Conservation (phyloP, 2,888 invertebrate species). For the Drosophila antonietae region DNA sequence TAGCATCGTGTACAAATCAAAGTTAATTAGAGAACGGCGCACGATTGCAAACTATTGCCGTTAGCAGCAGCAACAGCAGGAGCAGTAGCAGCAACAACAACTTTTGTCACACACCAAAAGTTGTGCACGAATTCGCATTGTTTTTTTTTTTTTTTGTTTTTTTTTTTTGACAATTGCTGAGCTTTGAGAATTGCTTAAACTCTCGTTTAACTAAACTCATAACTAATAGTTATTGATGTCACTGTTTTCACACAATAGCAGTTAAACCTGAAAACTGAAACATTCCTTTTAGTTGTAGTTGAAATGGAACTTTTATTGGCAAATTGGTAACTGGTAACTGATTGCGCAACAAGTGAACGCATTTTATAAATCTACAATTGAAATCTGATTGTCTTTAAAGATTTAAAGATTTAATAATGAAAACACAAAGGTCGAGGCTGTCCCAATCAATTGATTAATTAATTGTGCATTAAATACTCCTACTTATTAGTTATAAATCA, state of each 20-base stretch:
- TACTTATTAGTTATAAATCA: too few relatives aligned
- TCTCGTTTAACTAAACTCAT: constrained; percentile 24
- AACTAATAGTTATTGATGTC: constrained; percentile 15
- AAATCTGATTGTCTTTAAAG: too few relatives aligned
- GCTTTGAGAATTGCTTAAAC: constrained; percentile 17
- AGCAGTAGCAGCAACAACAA: neutral
- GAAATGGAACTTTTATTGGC: neutral
- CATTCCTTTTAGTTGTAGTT: neutral
- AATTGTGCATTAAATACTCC: too few relatives aligned
- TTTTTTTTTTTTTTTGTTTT: neutral
- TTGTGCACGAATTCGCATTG: constrained; percentile 24
- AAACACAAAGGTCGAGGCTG: too few relatives aligned
- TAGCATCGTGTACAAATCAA: constrained; percentile 45
- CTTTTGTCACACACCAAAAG: constrained; percentile 16
- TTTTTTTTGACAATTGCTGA: constrained; percentile 11
- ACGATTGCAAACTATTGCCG: constrained; percentile 32
- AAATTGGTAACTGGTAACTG: neutral
- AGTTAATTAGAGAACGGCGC: constrained; percentile 46
- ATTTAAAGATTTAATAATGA: too few relatives aligned
- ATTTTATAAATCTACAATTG: neutral
- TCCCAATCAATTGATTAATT: too few relatives aligned
- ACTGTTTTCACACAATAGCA: neutral
- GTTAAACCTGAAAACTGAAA: neutral
- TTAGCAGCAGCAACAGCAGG: neutral
- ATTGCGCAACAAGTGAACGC: neutral